Percentiles rank a stretch among this genome's conserved stretches.
These are phyloP conservation scores for Terrapene triunguis DNA, from an alignment of 2,113 vertebrate species.

Conservation along the genomic window DNA sequence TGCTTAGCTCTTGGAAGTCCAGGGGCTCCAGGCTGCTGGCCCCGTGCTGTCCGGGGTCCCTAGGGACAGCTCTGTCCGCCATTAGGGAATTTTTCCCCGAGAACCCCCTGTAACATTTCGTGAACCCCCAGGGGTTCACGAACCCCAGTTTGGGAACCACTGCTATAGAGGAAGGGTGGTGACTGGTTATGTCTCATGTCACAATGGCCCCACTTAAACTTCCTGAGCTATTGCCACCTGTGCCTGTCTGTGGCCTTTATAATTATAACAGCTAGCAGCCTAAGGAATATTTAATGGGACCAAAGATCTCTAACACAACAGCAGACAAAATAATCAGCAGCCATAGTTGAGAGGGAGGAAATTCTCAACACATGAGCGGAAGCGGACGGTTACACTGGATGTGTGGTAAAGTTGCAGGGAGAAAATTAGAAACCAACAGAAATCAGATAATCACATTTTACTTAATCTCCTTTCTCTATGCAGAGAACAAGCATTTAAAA, in stretches of 20 bases:
- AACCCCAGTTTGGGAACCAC: too few relatives aligned
- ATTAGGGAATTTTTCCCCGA: too few relatives aligned
- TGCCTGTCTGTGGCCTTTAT: background rate
- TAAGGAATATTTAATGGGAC: background rate
- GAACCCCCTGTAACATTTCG: too few relatives aligned
- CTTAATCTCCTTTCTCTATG: background rate
- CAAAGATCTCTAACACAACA: background rate
- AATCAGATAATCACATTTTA: background rate
- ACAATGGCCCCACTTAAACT: background rate
- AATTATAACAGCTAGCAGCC: background rate
- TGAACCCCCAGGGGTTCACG: too few relatives aligned
- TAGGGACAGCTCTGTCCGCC: too few relatives aligned
- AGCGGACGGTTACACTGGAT: background rate
- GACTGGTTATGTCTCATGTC: background rate
- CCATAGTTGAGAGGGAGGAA: background rate
- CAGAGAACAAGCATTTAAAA: background rate
- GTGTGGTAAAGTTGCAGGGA: background rate
- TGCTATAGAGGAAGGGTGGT: background rate
- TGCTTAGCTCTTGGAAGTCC: too few relatives aligned
- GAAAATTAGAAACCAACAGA: background rate
- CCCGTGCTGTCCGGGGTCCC: too few relatives aligned
- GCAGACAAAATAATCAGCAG: background rate
- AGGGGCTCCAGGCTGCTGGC: too few relatives aligned
- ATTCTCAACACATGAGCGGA: too few relatives aligned
- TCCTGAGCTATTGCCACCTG: background rate